Conservation (phyloP, 2,113 vertebrate species). For the Paedocypris sp. region DNA sequence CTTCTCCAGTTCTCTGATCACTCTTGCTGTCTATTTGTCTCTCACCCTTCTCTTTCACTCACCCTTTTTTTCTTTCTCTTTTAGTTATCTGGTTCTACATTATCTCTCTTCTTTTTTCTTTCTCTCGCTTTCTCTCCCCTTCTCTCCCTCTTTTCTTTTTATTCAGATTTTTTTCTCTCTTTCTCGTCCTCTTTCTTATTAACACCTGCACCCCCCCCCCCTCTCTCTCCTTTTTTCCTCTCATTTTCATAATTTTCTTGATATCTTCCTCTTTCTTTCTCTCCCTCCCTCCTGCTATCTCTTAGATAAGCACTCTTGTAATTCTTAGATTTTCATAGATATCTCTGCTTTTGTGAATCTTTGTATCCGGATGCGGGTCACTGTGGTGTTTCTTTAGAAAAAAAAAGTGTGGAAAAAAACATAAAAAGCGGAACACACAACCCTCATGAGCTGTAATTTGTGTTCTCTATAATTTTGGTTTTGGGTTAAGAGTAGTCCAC, state of each 20-base stretch:
- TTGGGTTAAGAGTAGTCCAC: constrained; percentile 33
- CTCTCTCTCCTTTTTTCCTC: no score
- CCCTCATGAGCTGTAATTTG: constrained; percentile 25
- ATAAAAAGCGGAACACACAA: constrained; percentile 11
- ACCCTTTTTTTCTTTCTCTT: constrained; percentile 3
- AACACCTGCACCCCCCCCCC: no score
- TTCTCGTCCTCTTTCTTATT: no score
- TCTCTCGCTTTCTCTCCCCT: constrained; percentile 13
- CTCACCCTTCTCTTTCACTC: constrained; percentile 7
- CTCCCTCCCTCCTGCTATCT: background rate
- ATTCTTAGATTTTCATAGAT: background rate
- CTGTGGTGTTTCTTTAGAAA: constrained; percentile 16
- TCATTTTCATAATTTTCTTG: no score
- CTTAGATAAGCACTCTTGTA: background rate
- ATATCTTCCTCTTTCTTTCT: no score
- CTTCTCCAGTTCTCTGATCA: no score
- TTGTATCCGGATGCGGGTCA: background rate
- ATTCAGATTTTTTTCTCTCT: no score
- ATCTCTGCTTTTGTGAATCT: no score
- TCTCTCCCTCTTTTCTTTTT: background rate
- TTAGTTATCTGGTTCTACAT: no score
- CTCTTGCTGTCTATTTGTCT: no score
- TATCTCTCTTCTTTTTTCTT: constrained; percentile 7
- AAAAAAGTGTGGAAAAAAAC: no score
- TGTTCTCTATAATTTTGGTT: constrained; percentile 37